These are phyloP conservation scores for Xenopus laevis DNA, from an alignment of 2,113 vertebrate genomes.

Conservation along the genomic window DNA sequence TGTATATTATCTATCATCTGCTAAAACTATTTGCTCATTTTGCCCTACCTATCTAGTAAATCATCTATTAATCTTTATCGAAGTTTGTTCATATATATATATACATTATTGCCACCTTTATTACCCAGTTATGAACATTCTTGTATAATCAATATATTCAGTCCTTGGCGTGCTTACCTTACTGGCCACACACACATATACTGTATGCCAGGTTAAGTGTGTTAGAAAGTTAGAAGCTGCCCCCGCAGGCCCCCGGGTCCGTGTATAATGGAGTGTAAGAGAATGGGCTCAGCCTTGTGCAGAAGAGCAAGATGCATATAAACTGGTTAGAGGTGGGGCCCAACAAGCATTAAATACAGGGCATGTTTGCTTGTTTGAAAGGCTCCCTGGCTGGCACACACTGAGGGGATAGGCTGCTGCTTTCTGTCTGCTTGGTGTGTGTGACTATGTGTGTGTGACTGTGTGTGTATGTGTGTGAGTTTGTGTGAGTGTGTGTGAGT, in stretches of 20 bases:
- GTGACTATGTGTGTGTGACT: too few relatives aligned
- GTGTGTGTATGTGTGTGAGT: too few relatives aligned
- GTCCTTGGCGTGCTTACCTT: background rate
- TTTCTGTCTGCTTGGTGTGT: background rate
- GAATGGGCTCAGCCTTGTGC: background rate
- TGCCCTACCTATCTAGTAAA: background rate
- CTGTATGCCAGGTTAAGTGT: too few relatives aligned
- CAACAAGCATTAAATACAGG: slow-evolving; percentile 17
- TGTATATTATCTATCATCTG: background rate
- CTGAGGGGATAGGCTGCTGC: slow-evolving; percentile 18
- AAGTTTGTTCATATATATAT: background rate
- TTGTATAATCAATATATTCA: too few relatives aligned
- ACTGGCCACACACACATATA: background rate
- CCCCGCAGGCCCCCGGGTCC: background rate
- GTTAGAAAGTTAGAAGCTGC: too few relatives aligned
- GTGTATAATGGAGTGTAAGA: slow-evolving; percentile 4
- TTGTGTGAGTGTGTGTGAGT: slow-evolving; percentile 12
- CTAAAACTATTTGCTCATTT: background rate
- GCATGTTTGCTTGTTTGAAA: slow-evolving; percentile 18
- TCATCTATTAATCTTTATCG: too few relatives aligned
- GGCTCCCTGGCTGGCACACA: slow-evolving; percentile 23
- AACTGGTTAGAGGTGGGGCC: slow-evolving; percentile 43
- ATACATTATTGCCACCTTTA: background rate
- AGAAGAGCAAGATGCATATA: slow-evolving; percentile 19
- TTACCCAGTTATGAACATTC: background rate